phyloP scores from a whole-genome alignment of 2,888 invertebrate species.

The Cosmopolites sordidus region DNA sequence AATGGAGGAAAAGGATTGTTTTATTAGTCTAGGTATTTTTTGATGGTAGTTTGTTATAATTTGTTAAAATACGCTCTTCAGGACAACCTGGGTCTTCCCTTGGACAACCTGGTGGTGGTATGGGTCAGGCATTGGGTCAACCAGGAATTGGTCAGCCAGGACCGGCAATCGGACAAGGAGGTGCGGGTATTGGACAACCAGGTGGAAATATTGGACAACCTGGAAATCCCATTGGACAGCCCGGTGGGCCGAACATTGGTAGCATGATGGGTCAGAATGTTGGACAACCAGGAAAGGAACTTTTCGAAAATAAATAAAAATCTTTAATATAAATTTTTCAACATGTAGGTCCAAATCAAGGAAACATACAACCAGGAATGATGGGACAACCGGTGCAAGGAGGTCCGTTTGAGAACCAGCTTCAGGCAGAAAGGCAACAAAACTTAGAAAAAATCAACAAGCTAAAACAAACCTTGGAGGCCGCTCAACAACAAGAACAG shows the following conservation, averaged over 20 bases:
- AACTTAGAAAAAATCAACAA: conserved; percentile 75
- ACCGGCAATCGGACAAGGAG: conserved; percentile 13
- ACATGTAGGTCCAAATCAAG: conserved; percentile 21
- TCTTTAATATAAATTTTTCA: too few relatives aligned
- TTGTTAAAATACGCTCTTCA: too few relatives aligned
- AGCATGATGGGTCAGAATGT: conserved; percentile 42
- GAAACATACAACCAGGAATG: conserved; percentile 36
- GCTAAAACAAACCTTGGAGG: conserved; percentile 72
- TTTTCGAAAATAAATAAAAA: background rate
- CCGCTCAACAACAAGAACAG: conserved; percentile 72
- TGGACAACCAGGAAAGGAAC: conserved; percentile 24
- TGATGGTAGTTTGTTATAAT: too few relatives aligned
- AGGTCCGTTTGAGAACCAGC: conserved; percentile 51
- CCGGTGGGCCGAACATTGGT: conserved; percentile 32
- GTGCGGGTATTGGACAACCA: conserved; percentile 15
- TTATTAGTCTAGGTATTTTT: too few relatives aligned
- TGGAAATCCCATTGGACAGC: conserved; percentile 20
- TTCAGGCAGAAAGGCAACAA: conserved; percentile 72
- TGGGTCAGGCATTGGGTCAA: conserved; percentile 19
- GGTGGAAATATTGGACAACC: conserved; percentile 30
- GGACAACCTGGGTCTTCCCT: conserved; percentile 9
- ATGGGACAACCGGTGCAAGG: conserved; percentile 41
- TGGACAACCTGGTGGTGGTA: conserved; percentile 8
- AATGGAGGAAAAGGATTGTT: too few relatives aligned
- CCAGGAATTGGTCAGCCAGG: conserved; percentile 30